Percentiles rank a stretch among this genome's conserved stretches.
phyloP scores from a whole-genome alignment of 1,140 invertebrate genomes.

The Ruditapes philippinarum region DNA sequence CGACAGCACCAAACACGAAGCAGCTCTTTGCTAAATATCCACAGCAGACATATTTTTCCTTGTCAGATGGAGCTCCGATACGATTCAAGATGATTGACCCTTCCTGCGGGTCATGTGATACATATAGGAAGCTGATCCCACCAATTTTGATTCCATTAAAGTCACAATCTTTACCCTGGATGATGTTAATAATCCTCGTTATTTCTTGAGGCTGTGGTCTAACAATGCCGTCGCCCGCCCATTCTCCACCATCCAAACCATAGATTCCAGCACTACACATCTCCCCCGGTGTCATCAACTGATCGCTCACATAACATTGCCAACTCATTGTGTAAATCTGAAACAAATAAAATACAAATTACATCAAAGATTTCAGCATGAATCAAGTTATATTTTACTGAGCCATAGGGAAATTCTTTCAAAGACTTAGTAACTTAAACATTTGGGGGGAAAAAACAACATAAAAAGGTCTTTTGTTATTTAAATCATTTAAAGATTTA shows the following conservation, averaged over 20 bases:
- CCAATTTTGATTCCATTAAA: constrained; percentile 58
- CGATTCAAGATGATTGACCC: constrained; percentile 52
- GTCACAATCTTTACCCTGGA: constrained; percentile 57
- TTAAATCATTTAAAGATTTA: too few species aligned
- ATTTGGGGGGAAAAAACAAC: too few species aligned
- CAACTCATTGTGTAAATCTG: constrained; percentile 51
- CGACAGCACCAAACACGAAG: constrained; percentile 39
- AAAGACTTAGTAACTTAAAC: too few species aligned
- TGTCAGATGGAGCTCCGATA: constrained; percentile 37
- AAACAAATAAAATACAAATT: too few species aligned
- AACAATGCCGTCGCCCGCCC: constrained; percentile 35
- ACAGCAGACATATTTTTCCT: constrained; percentile 49
- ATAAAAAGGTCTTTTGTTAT: too few species aligned
- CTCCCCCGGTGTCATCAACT: constrained; percentile 49
- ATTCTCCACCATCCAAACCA: constrained; percentile 48
- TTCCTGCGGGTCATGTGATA: constrained; percentile 44
- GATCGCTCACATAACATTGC: constrained; percentile 51
- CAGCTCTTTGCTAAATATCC: constrained; percentile 50
- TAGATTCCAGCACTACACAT: constrained; percentile 57
- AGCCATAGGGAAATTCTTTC: too few species aligned
- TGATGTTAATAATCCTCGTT: constrained; percentile 47
- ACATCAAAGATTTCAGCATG: too few species aligned
- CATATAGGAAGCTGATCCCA: constrained; percentile 57
- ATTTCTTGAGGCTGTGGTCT: constrained; percentile 31
- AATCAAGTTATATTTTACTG: too few species aligned